Base-by-base conservation (phyloP, 2,888 invertebrate genomes). In the Tromatobia lineatoria region DNA sequence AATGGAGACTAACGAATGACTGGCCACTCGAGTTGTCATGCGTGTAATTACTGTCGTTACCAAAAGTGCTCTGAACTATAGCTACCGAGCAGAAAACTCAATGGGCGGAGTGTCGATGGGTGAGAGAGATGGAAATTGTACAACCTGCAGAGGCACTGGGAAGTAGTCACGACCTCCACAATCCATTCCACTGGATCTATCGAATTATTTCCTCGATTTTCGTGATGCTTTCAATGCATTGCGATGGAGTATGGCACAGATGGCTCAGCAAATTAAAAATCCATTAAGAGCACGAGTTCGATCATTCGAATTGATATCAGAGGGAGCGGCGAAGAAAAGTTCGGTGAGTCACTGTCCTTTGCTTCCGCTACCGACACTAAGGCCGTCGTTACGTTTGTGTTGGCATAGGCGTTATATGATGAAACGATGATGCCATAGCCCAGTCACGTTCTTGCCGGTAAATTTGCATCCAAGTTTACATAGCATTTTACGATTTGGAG, bases 1-100 rank as follows among this genome's bases (percentile, higher is more conserved):
- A 79, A 83, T 83, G 82, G 79, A 75, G 54, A 52, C 54, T 73
- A 73, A 77, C 82, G 82, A 71, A 47, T 61, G 69, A 79, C 75
- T 42, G 76, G 34, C 61, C 42, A 34, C 45, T 20, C 6, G 59
- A 70, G 54, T 29, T 78, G 70, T 45, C 50, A 67, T 52, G 73
- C 52, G 61, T 69, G 45, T 71, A 80, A 80, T 83, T 80, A 80
- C 25, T 38, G 25, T 80, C 71, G 74, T 75, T 79, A 57, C 50
- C 70, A 52, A 83, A 83, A 80, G 75, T 76, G 70, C 71, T 76
- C 57, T 20, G 59, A 75, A 52, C 42, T 70, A 47, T 42, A 57
- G 47, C 47, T 74, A 29, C 25, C 3, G 20, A 42, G 42, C 13
- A 42, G 18, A 38, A 25, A 20, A 34, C 29, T 11, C 18, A 29